These are phyloP conservation scores for Stictocephala bisonia DNA, from an alignment of 2,888 invertebrate genomes.

Conservation along the genomic window DNA sequence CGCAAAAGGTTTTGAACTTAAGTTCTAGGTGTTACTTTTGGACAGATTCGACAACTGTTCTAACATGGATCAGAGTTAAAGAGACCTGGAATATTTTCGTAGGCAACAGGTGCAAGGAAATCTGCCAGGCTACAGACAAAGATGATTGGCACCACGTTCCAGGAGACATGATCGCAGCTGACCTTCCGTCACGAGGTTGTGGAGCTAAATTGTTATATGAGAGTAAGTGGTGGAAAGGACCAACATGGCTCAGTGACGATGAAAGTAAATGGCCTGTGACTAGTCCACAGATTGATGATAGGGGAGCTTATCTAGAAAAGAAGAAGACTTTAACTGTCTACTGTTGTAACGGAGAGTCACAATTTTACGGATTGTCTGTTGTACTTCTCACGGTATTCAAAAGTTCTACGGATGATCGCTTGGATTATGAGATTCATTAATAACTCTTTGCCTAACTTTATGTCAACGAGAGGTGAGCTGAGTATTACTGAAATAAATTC, in stretches of 20 bases:
- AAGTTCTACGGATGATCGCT: background rate
- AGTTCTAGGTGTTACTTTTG: slow-evolving; percentile 6
- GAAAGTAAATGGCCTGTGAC: background rate
- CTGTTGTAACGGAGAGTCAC: background rate
- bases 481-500: too few relatives aligned
- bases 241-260: background rate
- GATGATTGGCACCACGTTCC: slow-evolving; percentile 33
- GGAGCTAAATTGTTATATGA: background rate
- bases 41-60: slow-evolving; percentile 42
- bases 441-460: too few relatives aligned
- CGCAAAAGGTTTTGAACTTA: slow-evolving; percentile 3
- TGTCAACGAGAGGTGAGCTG: too few relatives aligned
- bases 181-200: slow-evolving; percentile 46
- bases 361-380: background rate
- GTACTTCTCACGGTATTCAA: slow-evolving; percentile 7
- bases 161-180: slow-evolving; percentile 31
- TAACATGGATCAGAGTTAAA: slow-evolving; percentile 37
- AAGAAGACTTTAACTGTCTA: background rate
- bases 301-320: background rate
- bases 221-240: slow-evolving; percentile 28
- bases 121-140: slow-evolving; percentile 10
- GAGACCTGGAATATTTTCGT: slow-evolving; percentile 46
- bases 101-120: slow-evolving; percentile 34
- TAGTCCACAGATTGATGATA: background rate
- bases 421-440: background rate